Base-by-base conservation (phyloP, 2,888 invertebrate species). In the Chrysolina americana region DNA sequence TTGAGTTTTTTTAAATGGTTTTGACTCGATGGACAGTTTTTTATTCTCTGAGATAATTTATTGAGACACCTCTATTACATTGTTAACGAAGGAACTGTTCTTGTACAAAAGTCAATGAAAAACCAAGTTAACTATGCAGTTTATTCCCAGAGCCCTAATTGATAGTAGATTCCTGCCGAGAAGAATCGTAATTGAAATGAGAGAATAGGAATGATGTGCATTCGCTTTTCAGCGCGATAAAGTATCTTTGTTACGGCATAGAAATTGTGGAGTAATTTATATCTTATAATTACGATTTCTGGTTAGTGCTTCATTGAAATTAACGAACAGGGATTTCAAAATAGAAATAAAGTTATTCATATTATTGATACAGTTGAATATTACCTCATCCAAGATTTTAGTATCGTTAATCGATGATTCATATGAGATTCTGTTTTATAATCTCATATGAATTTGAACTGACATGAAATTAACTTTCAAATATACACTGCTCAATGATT, bases 221-320 rank as follows among this genome's bases (percentile, higher is more conserved):
- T 59, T 59, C n/a, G 28, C 59, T 59, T 36, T 59, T 59, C 28
- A 59, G 36, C 59, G n/a, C n/a, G 15, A 28, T 59, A n/a, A 28
- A 59, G 59, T 59, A 59, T 23, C 59, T 36, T 23, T 59, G 59
- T 59, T 15, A 15, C 23, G 13, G 59, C 59, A 36, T 59, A 13
- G 59, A 36, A 59, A 59, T 53, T 10, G 21, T 53, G 53, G 2
- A 53, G 53, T 59, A 59, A 59, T 59, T 59, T 59, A 59, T 59
- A 59, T 36, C 36, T 59, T 59, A 59, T 59, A 59, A 59, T 59
- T 36, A 59, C 59, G 59, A 28, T 59, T 59, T 13, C 36, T 59
- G 28, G 59, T 36, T 59, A 59, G 36, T 59, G 59, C 36, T n/a
- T 59, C 59, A 59, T 36, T 59, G 59, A 59, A 28, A 59, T 59